Conservation (phyloP, 2,797 vertebrate species). For the Hephaestus fuliginosus region DNA sequence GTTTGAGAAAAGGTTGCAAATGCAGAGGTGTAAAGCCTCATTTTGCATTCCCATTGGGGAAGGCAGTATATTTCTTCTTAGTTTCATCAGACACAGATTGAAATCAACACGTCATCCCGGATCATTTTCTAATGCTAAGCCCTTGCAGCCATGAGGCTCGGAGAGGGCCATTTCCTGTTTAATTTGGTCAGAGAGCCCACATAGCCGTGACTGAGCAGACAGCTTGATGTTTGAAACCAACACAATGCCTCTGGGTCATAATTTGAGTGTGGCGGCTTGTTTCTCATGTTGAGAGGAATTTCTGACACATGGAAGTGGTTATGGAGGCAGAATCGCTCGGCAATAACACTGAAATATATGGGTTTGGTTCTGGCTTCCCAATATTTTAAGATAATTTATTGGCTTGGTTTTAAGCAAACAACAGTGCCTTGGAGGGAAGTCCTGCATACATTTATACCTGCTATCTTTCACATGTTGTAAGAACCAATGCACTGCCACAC, state of each 20-base stretch:
- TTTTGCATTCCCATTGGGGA: conserved; percentile 47
- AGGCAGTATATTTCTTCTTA: conserved; percentile 63
- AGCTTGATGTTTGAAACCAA: conserved; percentile 71
- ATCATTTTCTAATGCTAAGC: conserved; percentile 58
- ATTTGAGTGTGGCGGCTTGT: conserved; percentile 67
- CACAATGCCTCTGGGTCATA: conserved; percentile 71
- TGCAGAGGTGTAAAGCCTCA: conserved; percentile 52
- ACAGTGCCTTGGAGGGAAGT: conserved; percentile 4
- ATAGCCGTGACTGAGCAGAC: conserved; percentile 60
- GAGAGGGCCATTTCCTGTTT: conserved; percentile 66
- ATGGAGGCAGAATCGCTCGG: conserved; percentile 53
- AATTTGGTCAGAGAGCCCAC: conserved; percentile 64
- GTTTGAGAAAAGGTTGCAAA: conserved; percentile 46
- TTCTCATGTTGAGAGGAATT: conserved; percentile 69
- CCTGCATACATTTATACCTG: conserved; percentile 25
- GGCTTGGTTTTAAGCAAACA: conserved; percentile 40
- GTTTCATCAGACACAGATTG: conserved; percentile 75
- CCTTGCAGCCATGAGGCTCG: conserved; percentile 41
- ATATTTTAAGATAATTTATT: conserved; percentile 69
- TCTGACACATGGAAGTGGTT: conserved; percentile 68
- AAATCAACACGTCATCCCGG: conserved; percentile 63
- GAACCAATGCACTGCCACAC: neutral
- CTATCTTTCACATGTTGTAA: neutral
- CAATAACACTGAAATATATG: conserved; percentile 47
- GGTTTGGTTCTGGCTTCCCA: conserved; percentile 29